A percentile compares a stretch with the other conserved stretches of the same genome.
Conservation (phyloP, 2,888 invertebrate species). For the Colostygia pectinataria region DNA sequence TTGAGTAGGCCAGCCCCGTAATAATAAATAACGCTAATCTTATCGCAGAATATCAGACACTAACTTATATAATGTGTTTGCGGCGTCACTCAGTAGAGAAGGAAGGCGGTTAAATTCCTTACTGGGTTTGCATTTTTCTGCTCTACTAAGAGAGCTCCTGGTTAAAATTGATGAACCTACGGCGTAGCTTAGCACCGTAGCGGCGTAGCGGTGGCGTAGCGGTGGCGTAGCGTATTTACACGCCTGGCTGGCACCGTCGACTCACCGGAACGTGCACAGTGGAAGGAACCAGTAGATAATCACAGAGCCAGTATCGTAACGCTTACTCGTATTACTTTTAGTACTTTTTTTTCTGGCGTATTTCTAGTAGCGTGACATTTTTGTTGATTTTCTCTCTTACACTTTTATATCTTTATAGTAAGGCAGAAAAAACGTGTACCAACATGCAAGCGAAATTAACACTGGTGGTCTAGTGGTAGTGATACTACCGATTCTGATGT, state of each 20-base stretch:
- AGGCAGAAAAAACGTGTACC: no score
- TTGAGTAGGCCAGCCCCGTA: no score
- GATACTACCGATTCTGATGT: no score
- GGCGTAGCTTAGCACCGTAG: conserved; percentile 30
- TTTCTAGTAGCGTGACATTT: neutral
- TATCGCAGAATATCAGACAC: no score
- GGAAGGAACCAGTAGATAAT: neutral
- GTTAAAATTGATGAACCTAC: conserved; percentile 27
- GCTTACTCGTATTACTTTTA: neutral
- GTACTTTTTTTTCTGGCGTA: neutral
- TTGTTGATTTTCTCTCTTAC: no score
- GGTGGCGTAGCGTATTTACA: conserved; percentile 27
- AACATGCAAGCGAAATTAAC: no score
- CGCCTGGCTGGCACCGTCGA: conserved; percentile 42
- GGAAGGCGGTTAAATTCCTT: neutral
- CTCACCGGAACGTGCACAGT: conserved; percentile 36
- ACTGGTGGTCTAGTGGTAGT: no score
- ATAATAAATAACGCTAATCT: no score
- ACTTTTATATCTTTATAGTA: no score
- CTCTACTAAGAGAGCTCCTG: no score
- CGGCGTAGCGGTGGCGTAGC: conserved; percentile 35
- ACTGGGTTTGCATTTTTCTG: conserved; percentile 19
- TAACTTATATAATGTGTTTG: no score
- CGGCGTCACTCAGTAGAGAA: no score
- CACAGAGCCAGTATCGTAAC: neutral